These are phyloP conservation scores for Drosophila kanekoi DNA, from an alignment of 2,888 invertebrate genomes.

Conservation along the genomic window DNA sequence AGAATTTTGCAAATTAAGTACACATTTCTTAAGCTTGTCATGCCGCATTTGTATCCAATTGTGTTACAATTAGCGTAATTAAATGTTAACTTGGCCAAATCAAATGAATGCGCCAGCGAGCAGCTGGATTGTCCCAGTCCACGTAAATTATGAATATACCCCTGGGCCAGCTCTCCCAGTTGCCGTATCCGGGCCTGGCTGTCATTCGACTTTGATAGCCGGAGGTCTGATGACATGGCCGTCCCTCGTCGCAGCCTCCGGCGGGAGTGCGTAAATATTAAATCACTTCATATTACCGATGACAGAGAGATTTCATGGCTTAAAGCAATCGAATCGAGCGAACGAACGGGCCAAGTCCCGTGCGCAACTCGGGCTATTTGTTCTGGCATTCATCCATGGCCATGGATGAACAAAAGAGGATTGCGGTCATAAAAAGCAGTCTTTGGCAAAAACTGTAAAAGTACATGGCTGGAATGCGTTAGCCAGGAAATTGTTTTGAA, in stretches of 20 bases:
- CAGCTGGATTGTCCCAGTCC: not conserved
- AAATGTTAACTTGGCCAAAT: slow-evolving; percentile 38
- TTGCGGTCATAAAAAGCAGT: not conserved
- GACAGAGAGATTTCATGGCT: slow-evolving; percentile 43
- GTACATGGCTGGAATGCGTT: not conserved
- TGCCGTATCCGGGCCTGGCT: slow-evolving; percentile 26
- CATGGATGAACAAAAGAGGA: not conserved
- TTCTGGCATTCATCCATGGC: slow-evolving; percentile 16
- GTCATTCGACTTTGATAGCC: slow-evolving; percentile 29
- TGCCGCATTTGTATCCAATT: slow-evolving; percentile 1
- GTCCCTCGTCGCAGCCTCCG: not conserved
- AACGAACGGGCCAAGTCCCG: slow-evolving; percentile 17
- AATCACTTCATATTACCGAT: slow-evolving; percentile 48
- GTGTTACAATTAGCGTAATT: slow-evolving; percentile 46
- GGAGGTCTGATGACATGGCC: slow-evolving; percentile 40
- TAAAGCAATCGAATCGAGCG: slow-evolving; percentile 15
- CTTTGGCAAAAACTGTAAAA: not conserved
- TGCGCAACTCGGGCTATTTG: slow-evolving; percentile 12
- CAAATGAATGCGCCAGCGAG: slow-evolving; percentile 27
- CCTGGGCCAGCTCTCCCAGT: slow-evolving; percentile 11
- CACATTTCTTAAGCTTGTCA: slow-evolving; percentile 1
- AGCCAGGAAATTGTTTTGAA: not conserved
- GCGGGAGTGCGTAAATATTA: slow-evolving; percentile 56
- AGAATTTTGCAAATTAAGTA: not conserved
- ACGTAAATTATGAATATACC: slow-evolving; percentile 60